phyloP scores from a whole-genome alignment of 2,113 vertebrate species.

The Cyprinodon tularosa region DNA sequence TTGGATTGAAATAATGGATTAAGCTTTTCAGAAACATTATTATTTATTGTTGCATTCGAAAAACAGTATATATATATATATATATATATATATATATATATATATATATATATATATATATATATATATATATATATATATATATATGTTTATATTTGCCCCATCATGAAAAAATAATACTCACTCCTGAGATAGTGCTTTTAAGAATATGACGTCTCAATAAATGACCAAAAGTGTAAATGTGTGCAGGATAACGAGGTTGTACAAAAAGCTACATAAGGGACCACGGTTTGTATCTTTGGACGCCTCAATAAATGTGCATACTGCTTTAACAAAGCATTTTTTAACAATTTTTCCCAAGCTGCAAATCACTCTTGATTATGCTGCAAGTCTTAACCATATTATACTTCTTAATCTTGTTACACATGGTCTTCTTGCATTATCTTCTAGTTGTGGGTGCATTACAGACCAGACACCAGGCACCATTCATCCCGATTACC shows the following conservation, averaged over 20 bases:
- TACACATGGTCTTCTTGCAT: background rate
- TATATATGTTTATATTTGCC: too few relatives aligned
- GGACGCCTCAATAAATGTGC: background rate
- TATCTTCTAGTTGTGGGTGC: conserved; percentile 30
- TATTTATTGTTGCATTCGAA: too few relatives aligned
- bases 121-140: too few relatives aligned
- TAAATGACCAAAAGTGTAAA: background rate
- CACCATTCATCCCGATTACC: conserved; percentile 34
- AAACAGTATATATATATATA: too few relatives aligned
- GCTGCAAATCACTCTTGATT: background rate
- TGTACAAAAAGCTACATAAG: too few relatives aligned
- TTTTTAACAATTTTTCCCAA: background rate
- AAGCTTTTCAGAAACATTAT: background rate
- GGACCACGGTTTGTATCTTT: too few relatives aligned
- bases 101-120: too few relatives aligned
- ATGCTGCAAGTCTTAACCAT: background rate
- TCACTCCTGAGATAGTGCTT: too few relatives aligned
- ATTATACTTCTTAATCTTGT: background rate
- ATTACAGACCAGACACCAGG: conserved; percentile 49
- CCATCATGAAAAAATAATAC: too few relatives aligned
- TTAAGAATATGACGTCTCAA: too few relatives aligned
- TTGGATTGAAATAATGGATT: background rate
- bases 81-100: too few relatives aligned
- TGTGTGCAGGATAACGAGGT: background rate
- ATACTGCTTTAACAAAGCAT: background rate